Conservation (phyloP, 2,113 vertebrate genomes). For the Heteronetta atricapilla region DNA sequence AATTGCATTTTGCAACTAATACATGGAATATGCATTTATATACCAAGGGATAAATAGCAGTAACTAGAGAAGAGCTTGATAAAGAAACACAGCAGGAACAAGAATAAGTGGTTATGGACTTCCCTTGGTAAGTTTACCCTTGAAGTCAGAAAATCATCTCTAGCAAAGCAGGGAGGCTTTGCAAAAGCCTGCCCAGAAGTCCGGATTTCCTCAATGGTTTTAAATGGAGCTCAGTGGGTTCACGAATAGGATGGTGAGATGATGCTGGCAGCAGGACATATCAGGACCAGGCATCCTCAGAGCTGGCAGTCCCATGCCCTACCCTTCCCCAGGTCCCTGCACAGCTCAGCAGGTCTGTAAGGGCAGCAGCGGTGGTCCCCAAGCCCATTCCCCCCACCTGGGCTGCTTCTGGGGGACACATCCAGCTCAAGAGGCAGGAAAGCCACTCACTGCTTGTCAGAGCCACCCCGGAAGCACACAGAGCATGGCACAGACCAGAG, state of each 20-base stretch:
- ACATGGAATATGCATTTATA: not conserved
- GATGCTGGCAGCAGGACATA: not conserved
- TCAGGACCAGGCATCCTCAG: rapidly evolving
- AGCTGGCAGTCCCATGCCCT: not conserved
- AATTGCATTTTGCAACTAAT: not conserved
- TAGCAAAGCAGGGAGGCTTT: not conserved
- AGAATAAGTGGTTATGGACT: not conserved
- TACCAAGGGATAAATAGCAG: not conserved
- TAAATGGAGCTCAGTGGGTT: not conserved
- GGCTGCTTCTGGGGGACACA: not conserved
- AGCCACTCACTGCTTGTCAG: not conserved
- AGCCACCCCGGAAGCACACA: not conserved
- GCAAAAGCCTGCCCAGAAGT: not conserved
- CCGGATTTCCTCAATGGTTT: not conserved
- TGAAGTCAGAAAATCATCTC: not conserved
- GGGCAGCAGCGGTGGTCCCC: not conserved
- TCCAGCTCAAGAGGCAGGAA: not conserved
- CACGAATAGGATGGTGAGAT: rapidly evolving
- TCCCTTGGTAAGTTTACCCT: not conserved
- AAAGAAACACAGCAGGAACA: not conserved
- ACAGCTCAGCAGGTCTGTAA: not conserved
- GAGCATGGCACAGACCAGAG: not conserved
- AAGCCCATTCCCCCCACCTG: not conserved
- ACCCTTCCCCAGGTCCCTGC: not conserved
- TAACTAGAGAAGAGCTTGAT: not conserved